These are phyloP conservation scores for Dendrolimus kikuchii DNA, from an alignment of 1,140 invertebrate species.

Conservation along the genomic window DNA sequence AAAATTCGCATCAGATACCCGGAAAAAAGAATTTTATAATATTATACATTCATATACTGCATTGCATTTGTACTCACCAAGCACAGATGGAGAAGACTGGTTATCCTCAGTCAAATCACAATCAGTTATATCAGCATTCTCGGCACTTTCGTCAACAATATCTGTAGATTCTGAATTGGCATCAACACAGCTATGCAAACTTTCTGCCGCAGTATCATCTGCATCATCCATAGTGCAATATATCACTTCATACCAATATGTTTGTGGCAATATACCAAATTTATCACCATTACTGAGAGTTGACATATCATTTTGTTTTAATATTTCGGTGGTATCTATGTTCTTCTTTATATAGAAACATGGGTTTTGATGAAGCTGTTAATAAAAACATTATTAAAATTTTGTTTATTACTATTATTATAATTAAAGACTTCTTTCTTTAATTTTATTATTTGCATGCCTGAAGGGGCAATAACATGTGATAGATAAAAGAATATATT, in stretches of 20 bases:
- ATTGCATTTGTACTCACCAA: background rate
- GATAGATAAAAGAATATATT: too few relatives aligned
- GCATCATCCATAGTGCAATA: constrained; percentile 10
- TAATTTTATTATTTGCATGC: too few relatives aligned
- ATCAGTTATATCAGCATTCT: background rate
- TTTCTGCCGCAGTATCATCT: background rate
- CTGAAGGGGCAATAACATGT: too few relatives aligned
- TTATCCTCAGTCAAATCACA: background rate
- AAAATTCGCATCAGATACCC: too few relatives aligned
- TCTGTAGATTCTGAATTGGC: background rate
- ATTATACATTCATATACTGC: too few relatives aligned
- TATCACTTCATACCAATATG: constrained; percentile 44
- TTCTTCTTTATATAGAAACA: constrained; percentile 39
- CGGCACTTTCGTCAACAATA: background rate
- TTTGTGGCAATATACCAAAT: constrained; percentile 44
- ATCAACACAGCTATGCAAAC: too few relatives aligned
- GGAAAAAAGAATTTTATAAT: too few relatives aligned
- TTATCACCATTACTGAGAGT: constrained; percentile 36
- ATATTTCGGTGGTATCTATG: constrained; percentile 24
- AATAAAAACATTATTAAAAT: constrained; percentile 8
- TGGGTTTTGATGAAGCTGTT: constrained; percentile 53
- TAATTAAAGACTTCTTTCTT: too few relatives aligned
- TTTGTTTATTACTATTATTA: too few relatives aligned
- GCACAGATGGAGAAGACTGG: background rate
- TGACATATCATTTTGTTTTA: constrained; percentile 22